These are phyloP conservation scores for Anticlea derivata DNA, from an alignment of 2,888 invertebrate genomes.

Conservation along the genomic window DNA sequence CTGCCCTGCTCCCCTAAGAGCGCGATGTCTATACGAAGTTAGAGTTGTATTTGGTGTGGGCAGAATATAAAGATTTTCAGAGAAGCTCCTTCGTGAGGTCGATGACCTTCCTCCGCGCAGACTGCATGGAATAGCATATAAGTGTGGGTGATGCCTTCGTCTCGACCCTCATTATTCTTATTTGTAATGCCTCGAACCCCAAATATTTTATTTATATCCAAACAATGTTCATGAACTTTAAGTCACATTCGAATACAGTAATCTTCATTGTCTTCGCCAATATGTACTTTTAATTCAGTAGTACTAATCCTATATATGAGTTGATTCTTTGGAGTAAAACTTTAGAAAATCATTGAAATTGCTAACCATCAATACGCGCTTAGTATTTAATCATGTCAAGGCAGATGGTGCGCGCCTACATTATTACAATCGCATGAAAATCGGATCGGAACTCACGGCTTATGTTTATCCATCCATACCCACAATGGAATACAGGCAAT, in stretches of 20 bases:
- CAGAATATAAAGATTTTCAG: conserved; percentile 71
- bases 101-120: conserved; percentile 63
- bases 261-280: too few relatives aligned
- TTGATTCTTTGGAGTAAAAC: neutral
- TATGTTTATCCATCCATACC: conserved; percentile 26
- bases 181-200: conserved; percentile 47
- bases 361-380: conserved; percentile 18
- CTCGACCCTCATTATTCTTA: conserved; percentile 57
- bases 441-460: conserved; percentile 26
- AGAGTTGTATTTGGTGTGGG: conserved; percentile 43
- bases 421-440: conserved; percentile 31
- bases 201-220: conserved; percentile 44
- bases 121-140: conserved; percentile 64
- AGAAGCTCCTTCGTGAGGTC: conserved; percentile 68
- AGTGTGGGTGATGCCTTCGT: conserved; percentile 53
- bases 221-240: conserved; percentile 37
- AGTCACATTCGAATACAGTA: conserved; percentile 17
- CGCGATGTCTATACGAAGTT: conserved; percentile 47
- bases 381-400: conserved; percentile 34
- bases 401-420: conserved; percentile 29
- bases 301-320: neutral
- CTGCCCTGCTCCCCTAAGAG: conserved; percentile 41
- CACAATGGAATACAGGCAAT: conserved; percentile 21
- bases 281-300: too few relatives aligned
- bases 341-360: conserved; percentile 21